These are phyloP conservation scores for Malthinus seriepunctatus DNA, from an alignment of 2,888 invertebrate species.

Conservation along the genomic window DNA sequence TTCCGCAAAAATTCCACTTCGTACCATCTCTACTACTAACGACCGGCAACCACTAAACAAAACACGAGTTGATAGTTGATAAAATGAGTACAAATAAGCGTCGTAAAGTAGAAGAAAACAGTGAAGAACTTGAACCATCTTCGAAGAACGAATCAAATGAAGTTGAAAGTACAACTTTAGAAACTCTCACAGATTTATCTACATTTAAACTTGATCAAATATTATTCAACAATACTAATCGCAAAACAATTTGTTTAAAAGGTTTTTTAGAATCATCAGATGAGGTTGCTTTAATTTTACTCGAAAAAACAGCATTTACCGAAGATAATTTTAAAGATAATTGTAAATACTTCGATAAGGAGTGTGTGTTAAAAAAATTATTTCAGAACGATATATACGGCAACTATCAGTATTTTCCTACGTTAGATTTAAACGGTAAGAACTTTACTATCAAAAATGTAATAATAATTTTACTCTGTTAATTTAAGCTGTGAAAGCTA, in stretches of 20 bases:
- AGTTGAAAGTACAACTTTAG: constrained; percentile 40
- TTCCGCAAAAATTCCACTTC: not conserved
- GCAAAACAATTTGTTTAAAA: constrained; percentile 71
- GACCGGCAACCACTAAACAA: no score
- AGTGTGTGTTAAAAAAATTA: constrained; percentile 63
- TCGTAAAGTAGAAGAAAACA: not conserved
- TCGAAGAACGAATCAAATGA: constrained; percentile 31
- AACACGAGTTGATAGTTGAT: not conserved
- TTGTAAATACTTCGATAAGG: constrained; percentile 63
- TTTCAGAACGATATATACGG: constrained; percentile 87
- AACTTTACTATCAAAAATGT: not conserved
- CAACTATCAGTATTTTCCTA: constrained; percentile 70
- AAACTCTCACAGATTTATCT: constrained; percentile 58
- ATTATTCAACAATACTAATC: constrained; percentile 71
- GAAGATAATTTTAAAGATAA: constrained; percentile 62
- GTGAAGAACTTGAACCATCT: not conserved
- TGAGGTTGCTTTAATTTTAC: constrained; percentile 70
- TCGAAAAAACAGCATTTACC: constrained; percentile 83
- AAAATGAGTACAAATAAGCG: not conserved
- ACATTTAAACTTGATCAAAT: constrained; percentile 70
- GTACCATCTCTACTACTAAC: not conserved
- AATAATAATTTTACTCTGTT: constrained; percentile 14
- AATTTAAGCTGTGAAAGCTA: constrained; percentile 78
- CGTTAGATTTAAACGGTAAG: constrained; percentile 62
- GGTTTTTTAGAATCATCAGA: constrained; percentile 68